Conservation (phyloP, 2,888 invertebrate genomes). For the Alloscopus bannaensis region DNA sequence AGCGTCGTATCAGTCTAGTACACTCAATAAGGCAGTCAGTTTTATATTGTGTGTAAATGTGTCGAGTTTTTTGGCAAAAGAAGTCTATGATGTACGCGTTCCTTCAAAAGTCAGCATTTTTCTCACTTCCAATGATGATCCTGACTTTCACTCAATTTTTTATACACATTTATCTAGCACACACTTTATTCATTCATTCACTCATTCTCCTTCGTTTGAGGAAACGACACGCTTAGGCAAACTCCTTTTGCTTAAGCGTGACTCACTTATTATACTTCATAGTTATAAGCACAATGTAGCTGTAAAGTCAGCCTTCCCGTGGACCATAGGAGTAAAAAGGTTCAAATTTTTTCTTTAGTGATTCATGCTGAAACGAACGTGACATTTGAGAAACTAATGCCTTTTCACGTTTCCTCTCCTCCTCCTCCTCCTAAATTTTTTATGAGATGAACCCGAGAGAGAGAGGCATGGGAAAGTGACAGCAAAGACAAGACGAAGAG, state of each 20-base stretch:
- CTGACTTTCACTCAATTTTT: slow-evolving; percentile 40
- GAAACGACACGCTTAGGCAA: not conserved
- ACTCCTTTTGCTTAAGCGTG: not conserved
- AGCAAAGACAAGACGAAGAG: slow-evolving; percentile 24
- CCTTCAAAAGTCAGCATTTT: slow-evolving; percentile 35
- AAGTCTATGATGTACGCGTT: too few relatives aligned
- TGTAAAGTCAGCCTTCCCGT: not conserved
- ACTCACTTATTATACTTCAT: not conserved
- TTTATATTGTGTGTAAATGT: too few relatives aligned
- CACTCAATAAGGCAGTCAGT: too few relatives aligned
- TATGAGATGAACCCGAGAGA: slow-evolving; percentile 48
- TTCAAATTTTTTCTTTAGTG: slow-evolving; percentile 2
- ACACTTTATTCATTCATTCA: slow-evolving; percentile 7
- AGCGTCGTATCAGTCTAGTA: too few relatives aligned
- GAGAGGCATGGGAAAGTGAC: slow-evolving; percentile 21
- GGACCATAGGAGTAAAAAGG: not conserved
- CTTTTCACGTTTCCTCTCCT: slow-evolving; percentile 63
- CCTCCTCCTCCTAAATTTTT: slow-evolving; percentile 58
- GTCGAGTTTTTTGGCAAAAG: too few relatives aligned
- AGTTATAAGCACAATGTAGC: not conserved
- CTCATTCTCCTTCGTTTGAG: not conserved
- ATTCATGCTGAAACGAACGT: slow-evolving; percentile 66
- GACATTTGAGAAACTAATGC: slow-evolving; percentile 71
- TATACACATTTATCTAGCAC: too few relatives aligned
- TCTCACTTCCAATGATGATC: too few relatives aligned